Conservation (phyloP, 2,888 invertebrate species). For the Athripsodes cinereus region DNA sequence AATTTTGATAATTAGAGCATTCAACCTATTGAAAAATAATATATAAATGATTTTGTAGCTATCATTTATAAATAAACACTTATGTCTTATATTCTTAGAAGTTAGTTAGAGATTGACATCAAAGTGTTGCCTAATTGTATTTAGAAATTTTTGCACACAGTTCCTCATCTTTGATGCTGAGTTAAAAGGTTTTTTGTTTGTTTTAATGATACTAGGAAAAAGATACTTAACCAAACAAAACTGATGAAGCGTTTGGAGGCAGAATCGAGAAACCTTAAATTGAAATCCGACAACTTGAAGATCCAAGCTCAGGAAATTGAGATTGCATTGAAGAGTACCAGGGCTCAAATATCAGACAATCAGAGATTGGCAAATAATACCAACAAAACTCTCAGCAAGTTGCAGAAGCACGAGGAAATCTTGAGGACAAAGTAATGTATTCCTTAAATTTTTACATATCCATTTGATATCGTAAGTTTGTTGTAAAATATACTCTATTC, state of each 20-base stretch:
- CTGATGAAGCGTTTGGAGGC: slow-evolving; percentile 43
- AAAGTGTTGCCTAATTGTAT: no score
- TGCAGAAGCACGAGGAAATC: slow-evolving; percentile 42
- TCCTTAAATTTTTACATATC: background rate
- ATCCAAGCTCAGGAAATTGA: slow-evolving; percentile 38
- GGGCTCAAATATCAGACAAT: slow-evolving; percentile 42
- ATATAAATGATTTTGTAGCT: no score
- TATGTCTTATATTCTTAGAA: no score
- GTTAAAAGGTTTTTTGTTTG: no score
- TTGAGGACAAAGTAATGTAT: slow-evolving; percentile 40
- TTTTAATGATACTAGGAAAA: slow-evolving; percentile 36
- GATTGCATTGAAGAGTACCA: slow-evolving; percentile 41
- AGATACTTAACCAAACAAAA: slow-evolving; percentile 44
- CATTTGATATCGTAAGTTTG: background rate
- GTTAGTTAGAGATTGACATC: no score
- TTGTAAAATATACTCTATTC: background rate
- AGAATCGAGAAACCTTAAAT: slow-evolving; percentile 39
- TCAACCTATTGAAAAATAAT: no score
- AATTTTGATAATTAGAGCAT: no score
- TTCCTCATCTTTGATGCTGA: no score
- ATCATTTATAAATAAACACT: no score
- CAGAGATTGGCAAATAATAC: slow-evolving; percentile 41
- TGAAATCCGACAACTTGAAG: slow-evolving; percentile 43
- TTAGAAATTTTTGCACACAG: no score
- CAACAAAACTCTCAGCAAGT: slow-evolving; percentile 39